Percentiles rank a stretch among this genome's conserved stretches.
phyloP scores from a whole-genome alignment of 2,797 vertebrate species.

The Sebastes aleutianus region DNA sequence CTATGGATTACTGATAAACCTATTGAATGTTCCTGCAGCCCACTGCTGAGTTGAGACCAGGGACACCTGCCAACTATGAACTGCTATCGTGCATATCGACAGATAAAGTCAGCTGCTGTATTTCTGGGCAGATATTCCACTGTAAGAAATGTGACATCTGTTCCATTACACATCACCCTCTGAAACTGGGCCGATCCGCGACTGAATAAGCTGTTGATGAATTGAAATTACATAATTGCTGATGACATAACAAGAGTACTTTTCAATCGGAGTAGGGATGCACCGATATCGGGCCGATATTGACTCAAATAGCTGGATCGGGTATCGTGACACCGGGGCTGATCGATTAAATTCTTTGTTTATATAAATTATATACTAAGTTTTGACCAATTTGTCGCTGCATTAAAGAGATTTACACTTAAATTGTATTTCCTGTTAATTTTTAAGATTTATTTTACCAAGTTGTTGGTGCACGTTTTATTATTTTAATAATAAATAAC shows the following conservation, averaged over 20 bases:
- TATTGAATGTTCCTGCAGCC: background rate
- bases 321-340: no score
- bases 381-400: no score
- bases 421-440: no score
- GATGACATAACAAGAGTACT: background rate
- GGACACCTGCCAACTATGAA: conserved; percentile 20
- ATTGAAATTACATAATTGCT: background rate
- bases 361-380: no score
- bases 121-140: background rate
- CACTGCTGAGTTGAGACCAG: background rate
- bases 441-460: no score
- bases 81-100: background rate
- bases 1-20: background rate
- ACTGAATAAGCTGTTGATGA: background rate
- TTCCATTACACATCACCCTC: background rate
- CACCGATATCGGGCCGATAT: no score
- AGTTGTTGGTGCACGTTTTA: no score
- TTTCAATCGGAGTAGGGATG: background rate
- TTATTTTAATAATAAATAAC: no score
- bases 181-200: background rate
- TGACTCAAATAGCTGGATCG: no score
- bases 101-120: background rate
- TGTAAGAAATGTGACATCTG: background rate
- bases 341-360: no score
- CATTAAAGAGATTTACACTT: no score